These are phyloP conservation scores for Antechinus stuartii DNA, from an alignment of 2,113 vertebrate genomes.

Conservation along the genomic window DNA sequence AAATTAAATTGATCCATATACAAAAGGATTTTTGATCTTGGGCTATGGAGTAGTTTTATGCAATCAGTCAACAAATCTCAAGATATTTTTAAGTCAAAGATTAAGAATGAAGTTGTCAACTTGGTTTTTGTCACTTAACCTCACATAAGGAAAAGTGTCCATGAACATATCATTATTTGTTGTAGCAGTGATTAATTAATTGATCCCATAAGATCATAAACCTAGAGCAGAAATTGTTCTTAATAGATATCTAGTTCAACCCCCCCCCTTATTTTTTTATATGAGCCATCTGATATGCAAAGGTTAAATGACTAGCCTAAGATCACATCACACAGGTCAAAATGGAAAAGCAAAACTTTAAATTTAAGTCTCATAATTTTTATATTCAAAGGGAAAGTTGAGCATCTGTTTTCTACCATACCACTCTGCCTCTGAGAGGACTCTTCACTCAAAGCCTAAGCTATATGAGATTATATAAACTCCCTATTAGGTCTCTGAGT, in stretches of 20 bases:
- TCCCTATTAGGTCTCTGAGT: background rate
- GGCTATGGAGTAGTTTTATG: background rate
- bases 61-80: background rate
- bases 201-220: background rate
- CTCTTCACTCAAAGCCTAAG: background rate
- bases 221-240: background rate
- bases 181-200: background rate
- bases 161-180: background rate
- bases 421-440: background rate
- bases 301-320: background rate
- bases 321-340: background rate
- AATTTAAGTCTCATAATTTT: background rate
- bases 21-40: background rate
- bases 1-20: background rate
- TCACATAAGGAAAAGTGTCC: background rate
- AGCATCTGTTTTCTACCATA: background rate
- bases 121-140: background rate
- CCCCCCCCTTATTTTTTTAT: background rate
- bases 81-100: background rate
- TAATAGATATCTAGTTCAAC: background rate
- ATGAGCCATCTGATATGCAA: background rate
- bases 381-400: no score
- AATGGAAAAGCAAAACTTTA: background rate
- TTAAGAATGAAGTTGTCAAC: background rate
- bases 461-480: background rate